Evolutionary conservation across 2,797 vertebrate genomes (phyloP), one percentile per base, ranked within the genome.

Genomic region (Crocidura indochinensis): DNA sequence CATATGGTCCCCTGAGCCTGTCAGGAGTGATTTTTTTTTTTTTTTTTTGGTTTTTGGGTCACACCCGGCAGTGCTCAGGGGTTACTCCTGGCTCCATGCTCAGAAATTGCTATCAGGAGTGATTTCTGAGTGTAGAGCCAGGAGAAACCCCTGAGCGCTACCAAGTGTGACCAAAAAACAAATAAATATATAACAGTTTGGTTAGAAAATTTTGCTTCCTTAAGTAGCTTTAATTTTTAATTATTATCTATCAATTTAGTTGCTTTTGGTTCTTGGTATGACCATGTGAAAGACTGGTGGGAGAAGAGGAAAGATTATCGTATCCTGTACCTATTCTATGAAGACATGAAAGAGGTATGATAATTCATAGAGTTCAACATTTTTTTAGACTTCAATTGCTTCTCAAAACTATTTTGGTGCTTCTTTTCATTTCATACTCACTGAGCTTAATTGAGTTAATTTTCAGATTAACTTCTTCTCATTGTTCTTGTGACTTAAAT

Each of bases 251-350:
- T 22, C 20, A 71, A 0, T n/a, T 3, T 94, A 99, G 98, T 97
- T 91, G 89, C 95, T 1, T 99, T 97, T 88, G 98, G 98, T 14
- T 97, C 98, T 9, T 99, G 99, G 98, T 98, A 98, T 6, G 96
- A 98, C 4, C 98, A 98, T 0, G 98, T 98, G 76, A 97, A 49
- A 0, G 95, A 95, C 83, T 99, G 98, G 98, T 99, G 98, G 98
- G 97, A 98, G 84, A 98, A 98, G 94, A 98, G 97, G 81, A 97
- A 98, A 91, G 96, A 97, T 0, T 94, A 98, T 84, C 96, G 96
- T 31, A 96, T 98, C 44, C 97, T 98, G 81, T 99, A 98, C 87
- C 96, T 99, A 76, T 98, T 98, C 97, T 99, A 98, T 64, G 98
- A 99, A 94, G 98, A 99, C 84, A 93, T 99, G 96, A 97, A 97